A percentile compares a stretch with the other conserved stretches of the same genome.
phyloP scores from a whole-genome alignment of 2,113 vertebrate species.

The Channa maculata region DNA sequence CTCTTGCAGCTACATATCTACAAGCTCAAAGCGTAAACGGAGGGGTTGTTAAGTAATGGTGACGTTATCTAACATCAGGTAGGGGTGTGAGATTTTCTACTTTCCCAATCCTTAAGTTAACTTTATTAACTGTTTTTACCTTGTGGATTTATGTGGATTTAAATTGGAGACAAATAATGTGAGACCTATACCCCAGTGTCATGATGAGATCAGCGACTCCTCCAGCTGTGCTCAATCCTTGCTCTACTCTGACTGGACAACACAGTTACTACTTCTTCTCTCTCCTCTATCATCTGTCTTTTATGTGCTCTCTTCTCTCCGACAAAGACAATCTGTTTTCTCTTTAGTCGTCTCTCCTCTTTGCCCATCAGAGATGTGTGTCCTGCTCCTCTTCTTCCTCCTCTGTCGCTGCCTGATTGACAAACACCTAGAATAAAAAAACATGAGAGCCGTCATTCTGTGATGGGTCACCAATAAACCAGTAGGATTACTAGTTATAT shows the following conservation, averaged over 20 bases:
- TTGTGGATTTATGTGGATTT: too few relatives aligned
- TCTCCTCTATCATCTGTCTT: neutral
- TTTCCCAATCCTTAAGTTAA: too few relatives aligned
- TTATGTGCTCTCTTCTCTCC: conserved; percentile 1
- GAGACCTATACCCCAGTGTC: neutral
- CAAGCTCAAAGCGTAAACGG: neutral
- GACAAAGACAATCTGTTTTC: neutral
- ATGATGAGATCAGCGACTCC: conserved; percentile 41
- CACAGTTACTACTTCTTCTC: conserved; percentile 3
- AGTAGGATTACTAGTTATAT: too few relatives aligned
- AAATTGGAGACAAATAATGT: neutral
- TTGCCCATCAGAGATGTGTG: conserved; percentile 90
- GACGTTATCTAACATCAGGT: neutral
- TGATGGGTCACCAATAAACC: too few relatives aligned
- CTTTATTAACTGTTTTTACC: too few relatives aligned
- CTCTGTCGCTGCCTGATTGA: conserved; percentile 90
- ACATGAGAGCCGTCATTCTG: neutral
- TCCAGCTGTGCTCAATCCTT: conserved; percentile 3
- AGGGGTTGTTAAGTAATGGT: conserved; percentile 32
- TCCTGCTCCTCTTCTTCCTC: conserved; percentile 94
- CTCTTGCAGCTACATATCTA: conserved; percentile 8
- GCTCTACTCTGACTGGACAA: conserved; percentile 18
- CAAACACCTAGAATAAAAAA: conserved; percentile 82
- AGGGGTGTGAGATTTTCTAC: neutral
- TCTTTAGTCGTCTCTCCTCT: conserved; percentile 13